phyloP scores from a whole-genome alignment of 1,140 invertebrate species.

The Zophobas morio region DNA sequence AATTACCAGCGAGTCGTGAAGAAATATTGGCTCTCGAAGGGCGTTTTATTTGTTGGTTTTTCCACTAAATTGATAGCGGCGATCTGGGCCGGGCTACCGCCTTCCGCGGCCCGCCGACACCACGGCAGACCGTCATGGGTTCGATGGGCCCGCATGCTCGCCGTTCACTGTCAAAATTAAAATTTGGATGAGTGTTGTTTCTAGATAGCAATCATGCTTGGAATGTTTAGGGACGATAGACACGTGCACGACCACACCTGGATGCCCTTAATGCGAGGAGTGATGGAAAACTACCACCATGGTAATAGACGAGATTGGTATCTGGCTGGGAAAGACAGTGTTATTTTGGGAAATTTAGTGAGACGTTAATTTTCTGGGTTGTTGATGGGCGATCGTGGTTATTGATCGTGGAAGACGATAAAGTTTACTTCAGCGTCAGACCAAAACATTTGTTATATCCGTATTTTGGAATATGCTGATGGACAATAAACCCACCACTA shows the following conservation, averaged over 20 bases:
- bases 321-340: too few relatives aligned
- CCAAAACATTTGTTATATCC: too few relatives aligned
- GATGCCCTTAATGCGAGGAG: conserved; percentile 35
- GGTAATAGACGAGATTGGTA: neutral
- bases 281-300: conserved; percentile 29
- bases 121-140: too few relatives aligned
- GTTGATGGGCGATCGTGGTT: too few relatives aligned
- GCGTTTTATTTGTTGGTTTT: conserved; percentile 35
- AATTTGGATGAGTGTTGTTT: conserved; percentile 44
- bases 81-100: neutral
- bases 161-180: conserved; percentile 37
- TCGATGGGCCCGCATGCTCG: neutral
- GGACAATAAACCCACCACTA: too few relatives aligned
- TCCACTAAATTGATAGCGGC: neutral
- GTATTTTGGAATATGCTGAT: too few relatives aligned
- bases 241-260: conserved; percentile 15
- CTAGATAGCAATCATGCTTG: conserved; percentile 53
- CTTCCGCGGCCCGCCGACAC: neutral
- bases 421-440: too few relatives aligned
- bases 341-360: too few relatives aligned
- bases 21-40: conserved; percentile 46
- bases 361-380: too few relatives aligned
- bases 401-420: too few relatives aligned
- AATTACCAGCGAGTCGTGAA: conserved; percentile 52
- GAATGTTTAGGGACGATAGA: conserved; percentile 50